A percentile compares a stretch with the other conserved stretches of the same genome.
phyloP scores from a whole-genome alignment of 37 sponge, comb jelly and placozoan species.

The Spongia lamella region DNA sequence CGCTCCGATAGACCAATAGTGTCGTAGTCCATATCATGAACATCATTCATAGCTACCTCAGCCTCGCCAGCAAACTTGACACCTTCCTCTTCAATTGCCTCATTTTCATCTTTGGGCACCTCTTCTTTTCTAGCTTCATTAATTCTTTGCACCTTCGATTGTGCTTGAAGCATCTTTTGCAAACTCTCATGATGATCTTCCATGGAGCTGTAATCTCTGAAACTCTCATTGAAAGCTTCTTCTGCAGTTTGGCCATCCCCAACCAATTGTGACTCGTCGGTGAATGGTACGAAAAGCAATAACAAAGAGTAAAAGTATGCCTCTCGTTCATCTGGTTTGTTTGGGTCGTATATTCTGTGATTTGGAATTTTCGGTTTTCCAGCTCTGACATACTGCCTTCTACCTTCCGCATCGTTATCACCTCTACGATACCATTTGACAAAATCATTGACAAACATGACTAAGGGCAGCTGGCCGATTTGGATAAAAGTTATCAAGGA shows the following conservation, averaged over 20 bases:
- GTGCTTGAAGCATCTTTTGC: constrained; percentile 15
- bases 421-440: background rate
- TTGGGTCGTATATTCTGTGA: constrained; percentile 34
- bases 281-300: constrained; percentile 39
- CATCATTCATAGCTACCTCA: background rate
- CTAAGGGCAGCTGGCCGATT: too few relatives aligned
- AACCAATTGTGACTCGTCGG: constrained; percentile 30
- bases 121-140: background rate
- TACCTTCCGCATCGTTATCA: background rate
- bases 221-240: constrained; percentile 1
- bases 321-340: constrained; percentile 29
- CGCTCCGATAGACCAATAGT: background rate
- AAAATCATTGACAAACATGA: too few relatives aligned
- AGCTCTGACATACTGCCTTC: constrained; percentile 5
- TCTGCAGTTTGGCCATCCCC: constrained; percentile 29
- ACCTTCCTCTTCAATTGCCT: constrained; percentile 20
- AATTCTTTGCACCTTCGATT: background rate
- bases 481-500: constrained; percentile 34
- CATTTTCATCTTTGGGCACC: background rate
- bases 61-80: background rate
- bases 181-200: constrained; percentile 3
- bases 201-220: background rate
- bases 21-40: constrained; percentile 3
- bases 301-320: constrained; percentile 46
- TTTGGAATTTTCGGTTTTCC: constrained; percentile 4